Evolutionary conservation across 2,888 invertebrate genomes (phyloP), one percentile per base, ranked within the genome.

Genomic region (Cylloceria caligata): DNA sequence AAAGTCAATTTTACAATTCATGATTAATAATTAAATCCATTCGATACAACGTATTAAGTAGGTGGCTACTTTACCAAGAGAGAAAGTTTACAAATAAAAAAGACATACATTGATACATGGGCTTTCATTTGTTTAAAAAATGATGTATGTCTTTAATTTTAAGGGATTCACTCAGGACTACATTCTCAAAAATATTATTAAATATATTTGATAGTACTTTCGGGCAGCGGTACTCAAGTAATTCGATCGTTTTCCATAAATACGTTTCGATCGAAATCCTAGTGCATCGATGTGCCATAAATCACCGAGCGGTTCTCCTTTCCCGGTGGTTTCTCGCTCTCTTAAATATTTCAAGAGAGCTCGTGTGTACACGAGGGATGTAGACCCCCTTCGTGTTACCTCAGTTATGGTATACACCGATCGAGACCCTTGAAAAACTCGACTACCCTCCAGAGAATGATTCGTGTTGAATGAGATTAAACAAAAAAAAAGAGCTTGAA

Each of bases 261-360:
- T 55, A 64, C 62, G 36, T 62, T 69, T 77, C 39, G 62, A 55
- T 81, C 45, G 62, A 68, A 77, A 68, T 52, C 55, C 55, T 65
- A 34, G 19, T 73, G 55, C 34, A 77, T 77, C 76, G 72, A 76
- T 81, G 55, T 69, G 55, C 57, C 69, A 81, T 81, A 69, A 81
- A 81, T 81, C 81, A 81, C 64, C 30, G 47, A 78, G 9, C 69
- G 34, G 73, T 77, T 69, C 77, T 73, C 64, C 55, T 34, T 36
- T 60, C 42, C 49, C 72, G 47, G 21, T 47, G 9, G 21, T 24
- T 24, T 67, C 47, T 57, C 24, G 65, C 55, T 65, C 64, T 65
- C 62, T 34, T 78, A 71, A 77, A 82, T 82, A 82, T 78, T 82
- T 82, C 69, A 78, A 34, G 69, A 36, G 62, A 45, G 62, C 69